Conservation (phyloP, 2,888 invertebrate genomes). For the Dicyrtomina minuta region DNA sequence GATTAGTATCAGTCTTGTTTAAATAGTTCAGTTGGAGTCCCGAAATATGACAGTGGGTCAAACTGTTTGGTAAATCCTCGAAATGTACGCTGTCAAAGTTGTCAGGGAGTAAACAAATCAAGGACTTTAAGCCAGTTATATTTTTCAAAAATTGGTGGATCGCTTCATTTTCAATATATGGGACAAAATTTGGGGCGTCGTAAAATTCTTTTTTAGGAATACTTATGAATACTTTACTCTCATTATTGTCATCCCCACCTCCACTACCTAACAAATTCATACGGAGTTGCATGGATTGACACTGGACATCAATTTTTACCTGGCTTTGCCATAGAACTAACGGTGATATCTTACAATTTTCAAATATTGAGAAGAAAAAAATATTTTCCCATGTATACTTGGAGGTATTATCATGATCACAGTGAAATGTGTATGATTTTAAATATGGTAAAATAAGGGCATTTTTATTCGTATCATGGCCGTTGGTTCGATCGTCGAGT, state of each 20-base stretch:
- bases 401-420: conserved; percentile 2
- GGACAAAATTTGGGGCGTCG: conserved; percentile 13
- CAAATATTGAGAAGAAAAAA: conserved; percentile 18
- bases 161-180: not conserved
- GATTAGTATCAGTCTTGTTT: not conserved
- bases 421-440: not conserved
- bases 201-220: conserved; percentile 22
- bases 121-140: not conserved
- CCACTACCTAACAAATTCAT: no score
- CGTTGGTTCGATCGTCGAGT: no score
- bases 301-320: not conserved
- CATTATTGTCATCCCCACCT: not conserved
- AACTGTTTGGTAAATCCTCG: not conserved
- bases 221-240: not conserved
- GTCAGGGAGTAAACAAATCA: conserved; percentile 13
- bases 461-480: no score
- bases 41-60: not conserved
- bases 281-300: not conserved
- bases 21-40: conserved; percentile 12
- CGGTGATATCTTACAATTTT: no score
- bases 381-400: conserved; percentile 14
- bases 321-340: conserved; percentile 17
- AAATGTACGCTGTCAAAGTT: conserved; percentile 9
- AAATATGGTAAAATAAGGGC: conserved; percentile 4
- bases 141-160: conserved; percentile 14